Conservation (phyloP, 2,113 vertebrate species). For the Aepyceros melampus region DNA sequence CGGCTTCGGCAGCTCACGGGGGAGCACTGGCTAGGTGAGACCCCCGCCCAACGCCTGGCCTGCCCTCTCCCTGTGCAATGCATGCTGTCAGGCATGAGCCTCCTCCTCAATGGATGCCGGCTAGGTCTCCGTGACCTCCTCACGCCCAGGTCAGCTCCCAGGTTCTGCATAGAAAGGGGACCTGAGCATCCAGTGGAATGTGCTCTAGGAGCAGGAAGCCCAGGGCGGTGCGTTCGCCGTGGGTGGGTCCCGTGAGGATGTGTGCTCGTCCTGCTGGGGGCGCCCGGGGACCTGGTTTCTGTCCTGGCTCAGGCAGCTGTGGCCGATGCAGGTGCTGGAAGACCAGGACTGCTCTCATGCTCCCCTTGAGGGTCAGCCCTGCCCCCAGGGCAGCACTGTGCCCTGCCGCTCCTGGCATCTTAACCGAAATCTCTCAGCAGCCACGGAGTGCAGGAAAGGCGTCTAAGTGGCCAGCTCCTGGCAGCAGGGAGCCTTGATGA, state of each 20-base stretch:
- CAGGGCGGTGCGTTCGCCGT: accelerated
- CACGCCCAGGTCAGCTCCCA: not conserved
- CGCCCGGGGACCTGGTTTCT: accelerated
- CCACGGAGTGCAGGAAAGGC: not conserved
- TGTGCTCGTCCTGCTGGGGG: no score
- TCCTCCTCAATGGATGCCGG: accelerated
- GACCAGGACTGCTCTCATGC: not conserved
- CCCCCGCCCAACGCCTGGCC: accelerated
- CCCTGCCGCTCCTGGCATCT: slow-evolving; percentile 17
- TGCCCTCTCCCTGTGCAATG: accelerated
- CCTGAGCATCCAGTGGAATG: accelerated
- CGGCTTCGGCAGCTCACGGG: slow-evolving; percentile 96
- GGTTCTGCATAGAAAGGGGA: not conserved
- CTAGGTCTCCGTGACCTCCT: not conserved
- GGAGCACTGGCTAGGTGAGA: slow-evolving; percentile 97
- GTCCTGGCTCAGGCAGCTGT: accelerated
- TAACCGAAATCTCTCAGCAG: slow-evolving; percentile 65
- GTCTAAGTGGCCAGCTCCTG: slow-evolving; percentile 32
- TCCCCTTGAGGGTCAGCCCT: not conserved
- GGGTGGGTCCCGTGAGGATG: accelerated
- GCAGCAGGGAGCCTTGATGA: not conserved
- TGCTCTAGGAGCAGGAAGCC: not conserved
- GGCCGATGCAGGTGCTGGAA: not conserved
- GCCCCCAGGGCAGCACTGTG: not conserved
- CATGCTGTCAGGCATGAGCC: not conserved